A percentile compares a stretch with the other conserved stretches of the same genome.
phyloP scores from a whole-genome alignment of 2,888 invertebrate species.

The Nineta flava region DNA sequence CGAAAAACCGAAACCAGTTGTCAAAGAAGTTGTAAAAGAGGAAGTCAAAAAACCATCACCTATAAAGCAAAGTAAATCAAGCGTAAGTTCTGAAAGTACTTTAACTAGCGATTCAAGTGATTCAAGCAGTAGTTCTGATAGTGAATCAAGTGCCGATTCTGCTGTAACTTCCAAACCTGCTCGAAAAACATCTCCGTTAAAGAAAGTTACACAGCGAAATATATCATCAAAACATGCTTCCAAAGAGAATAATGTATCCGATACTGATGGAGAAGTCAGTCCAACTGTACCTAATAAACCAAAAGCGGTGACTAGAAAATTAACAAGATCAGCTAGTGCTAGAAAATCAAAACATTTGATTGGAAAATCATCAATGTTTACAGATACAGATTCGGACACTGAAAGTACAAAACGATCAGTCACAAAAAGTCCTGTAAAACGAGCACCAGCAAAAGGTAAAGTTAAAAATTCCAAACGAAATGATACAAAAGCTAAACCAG shows the following conservation, averaged over 20 bases:
- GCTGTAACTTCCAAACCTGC: constrained; percentile 20
- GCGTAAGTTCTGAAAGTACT: constrained; percentile 32
- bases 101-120: constrained; percentile 20
- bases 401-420: constrained; percentile 35
- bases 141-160: constrained; percentile 22
- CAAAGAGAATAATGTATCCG: constrained; percentile 17
- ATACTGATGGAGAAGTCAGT: constrained; percentile 22
- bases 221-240: constrained; percentile 10
- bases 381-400: constrained; percentile 52
- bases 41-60: constrained; percentile 25
- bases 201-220: constrained; percentile 20
- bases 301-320: constrained; percentile 38
- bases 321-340: constrained; percentile 53
- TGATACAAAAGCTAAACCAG: constrained; percentile 19
- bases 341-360: constrained; percentile 47
- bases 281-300: constrained; percentile 18
- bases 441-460: constrained; percentile 33
- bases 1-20: constrained; percentile 20
- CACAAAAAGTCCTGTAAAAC: constrained; percentile 48
- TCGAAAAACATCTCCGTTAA: constrained; percentile 22
- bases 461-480: constrained; percentile 27
- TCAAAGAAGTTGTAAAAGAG: constrained; percentile 28
- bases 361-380: constrained; percentile 33
- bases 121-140: constrained; percentile 23
- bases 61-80: constrained; percentile 42